Percentiles rank a stretch among this genome's conserved stretches.
phyloP scores from a whole-genome alignment of 35 echinoderm and acorn worm species.

The Lytechinus variegatus region DNA sequence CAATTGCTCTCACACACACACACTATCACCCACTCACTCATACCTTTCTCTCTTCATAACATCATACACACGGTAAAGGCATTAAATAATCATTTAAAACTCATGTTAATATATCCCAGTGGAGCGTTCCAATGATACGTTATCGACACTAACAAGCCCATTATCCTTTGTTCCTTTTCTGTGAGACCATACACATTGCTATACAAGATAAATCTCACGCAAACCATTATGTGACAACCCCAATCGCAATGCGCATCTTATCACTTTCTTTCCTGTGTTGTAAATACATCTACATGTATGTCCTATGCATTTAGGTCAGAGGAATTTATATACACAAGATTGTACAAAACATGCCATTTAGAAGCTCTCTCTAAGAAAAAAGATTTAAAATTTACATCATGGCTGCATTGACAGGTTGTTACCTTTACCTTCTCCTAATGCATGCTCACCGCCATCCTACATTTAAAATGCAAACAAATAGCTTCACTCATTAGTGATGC shows the following conservation, averaged over 20 bases:
- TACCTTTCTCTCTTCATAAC: not conserved
- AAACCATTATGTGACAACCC: not conserved
- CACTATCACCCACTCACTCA: not conserved
- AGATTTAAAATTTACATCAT: not conserved
- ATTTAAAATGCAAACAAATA: not conserved
- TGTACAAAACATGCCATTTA: not conserved
- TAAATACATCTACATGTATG: not conserved
- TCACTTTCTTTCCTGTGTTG: not conserved
- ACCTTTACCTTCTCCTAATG: not conserved
- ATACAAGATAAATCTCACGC: not conserved
- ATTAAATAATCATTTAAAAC: slow-evolving; percentile 1
- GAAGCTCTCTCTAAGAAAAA: not conserved
- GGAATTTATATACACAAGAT: not conserved
- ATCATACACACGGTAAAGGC: not conserved
- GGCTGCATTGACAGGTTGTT: not conserved
- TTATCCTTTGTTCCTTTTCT: not conserved
- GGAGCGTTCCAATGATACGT: not conserved
- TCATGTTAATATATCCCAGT: not conserved
- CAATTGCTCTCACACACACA: not conserved
- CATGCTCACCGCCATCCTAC: not conserved
- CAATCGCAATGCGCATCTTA: not conserved
- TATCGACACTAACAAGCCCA: not conserved
- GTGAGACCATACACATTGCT: not conserved
- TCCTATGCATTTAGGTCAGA: not conserved
- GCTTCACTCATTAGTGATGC: too few species aligned